Conservation (phyloP, 2,113 vertebrate species). For the Athene noctua region DNA sequence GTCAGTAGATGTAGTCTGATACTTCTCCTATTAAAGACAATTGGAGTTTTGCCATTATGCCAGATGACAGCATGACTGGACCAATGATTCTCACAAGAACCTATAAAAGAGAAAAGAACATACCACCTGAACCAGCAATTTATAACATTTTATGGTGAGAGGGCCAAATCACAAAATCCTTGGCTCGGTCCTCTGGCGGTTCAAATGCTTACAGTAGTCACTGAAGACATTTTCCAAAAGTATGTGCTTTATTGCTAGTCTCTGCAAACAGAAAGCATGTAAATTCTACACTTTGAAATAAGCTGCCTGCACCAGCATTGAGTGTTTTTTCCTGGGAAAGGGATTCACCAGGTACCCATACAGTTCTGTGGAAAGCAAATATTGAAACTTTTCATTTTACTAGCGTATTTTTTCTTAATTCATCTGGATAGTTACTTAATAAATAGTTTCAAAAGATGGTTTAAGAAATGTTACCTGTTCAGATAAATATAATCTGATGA, state of each 20-base stretch:
- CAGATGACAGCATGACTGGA: not conserved
- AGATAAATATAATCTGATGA: not conserved
- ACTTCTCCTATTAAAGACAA: conserved; percentile 39
- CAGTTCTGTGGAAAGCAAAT: not conserved
- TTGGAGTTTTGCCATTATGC: conserved; percentile 7
- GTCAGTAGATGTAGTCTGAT: not conserved
- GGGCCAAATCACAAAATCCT: not conserved
- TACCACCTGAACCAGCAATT: not conserved
- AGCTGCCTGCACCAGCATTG: not conserved
- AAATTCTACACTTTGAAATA: not conserved
- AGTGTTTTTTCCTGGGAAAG: not conserved
- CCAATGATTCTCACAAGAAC: not conserved
- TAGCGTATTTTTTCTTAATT: not conserved
- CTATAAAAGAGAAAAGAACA: not conserved
- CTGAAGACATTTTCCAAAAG: not conserved
- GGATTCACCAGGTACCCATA: not conserved
- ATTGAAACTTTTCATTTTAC: not conserved
- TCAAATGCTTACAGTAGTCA: not conserved
- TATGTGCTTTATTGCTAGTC: not conserved
- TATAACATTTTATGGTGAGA: not conserved
- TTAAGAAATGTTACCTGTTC: not conserved
- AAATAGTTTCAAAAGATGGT: not conserved
- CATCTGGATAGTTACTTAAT: not conserved
- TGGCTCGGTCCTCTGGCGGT: not conserved
- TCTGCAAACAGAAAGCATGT: not conserved